Percentiles rank a stretch among this genome's conserved stretches.
Evolutionary conservation across 2,888 invertebrate genomes (phyloP).

Genomic region (Mesorhabditis sp.): DNA sequence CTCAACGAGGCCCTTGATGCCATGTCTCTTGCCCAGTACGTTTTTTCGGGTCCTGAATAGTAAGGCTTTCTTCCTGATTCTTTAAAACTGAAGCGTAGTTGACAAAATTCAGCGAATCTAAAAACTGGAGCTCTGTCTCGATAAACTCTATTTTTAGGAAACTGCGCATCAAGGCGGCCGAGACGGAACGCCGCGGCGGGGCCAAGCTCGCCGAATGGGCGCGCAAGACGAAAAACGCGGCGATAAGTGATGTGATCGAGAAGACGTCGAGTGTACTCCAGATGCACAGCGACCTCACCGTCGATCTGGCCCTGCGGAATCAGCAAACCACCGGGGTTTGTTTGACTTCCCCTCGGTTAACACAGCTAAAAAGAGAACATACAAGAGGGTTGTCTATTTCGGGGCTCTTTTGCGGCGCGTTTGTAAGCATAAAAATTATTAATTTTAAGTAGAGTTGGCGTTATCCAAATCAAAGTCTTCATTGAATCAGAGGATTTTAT

Average conservation of each 20-base stretch:
- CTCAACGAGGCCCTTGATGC: neutral
- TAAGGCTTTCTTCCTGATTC: neutral
- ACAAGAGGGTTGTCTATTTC: neutral
- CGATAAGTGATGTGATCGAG: constrained; percentile 33
- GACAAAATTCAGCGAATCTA: no score
- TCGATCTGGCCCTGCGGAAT: neutral
- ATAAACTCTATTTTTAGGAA: constrained; percentile 19
- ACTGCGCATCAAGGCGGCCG: constrained; percentile 22
- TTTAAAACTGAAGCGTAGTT: neutral
- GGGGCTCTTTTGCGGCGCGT: neutral
- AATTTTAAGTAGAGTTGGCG: neutral
- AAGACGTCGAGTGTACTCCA: constrained; percentile 11
- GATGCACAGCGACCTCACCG: constrained; percentile 4
- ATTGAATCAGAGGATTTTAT: constrained; percentile 5
- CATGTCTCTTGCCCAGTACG: neutral
- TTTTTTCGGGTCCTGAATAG: neutral
- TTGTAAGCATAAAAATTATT: neutral
- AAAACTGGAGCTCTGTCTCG: no score
- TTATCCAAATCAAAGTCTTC: neutral
- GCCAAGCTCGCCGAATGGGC: constrained; percentile 27
- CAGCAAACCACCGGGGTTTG: neutral
- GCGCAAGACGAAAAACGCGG: constrained; percentile 21
- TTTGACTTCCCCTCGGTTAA: neutral
- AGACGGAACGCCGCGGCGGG: constrained; percentile 23
- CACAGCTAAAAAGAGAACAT: no score